These are phyloP conservation scores for Channa maculata DNA, from an alignment of 2,113 vertebrate genomes.

Conservation along the genomic window DNA sequence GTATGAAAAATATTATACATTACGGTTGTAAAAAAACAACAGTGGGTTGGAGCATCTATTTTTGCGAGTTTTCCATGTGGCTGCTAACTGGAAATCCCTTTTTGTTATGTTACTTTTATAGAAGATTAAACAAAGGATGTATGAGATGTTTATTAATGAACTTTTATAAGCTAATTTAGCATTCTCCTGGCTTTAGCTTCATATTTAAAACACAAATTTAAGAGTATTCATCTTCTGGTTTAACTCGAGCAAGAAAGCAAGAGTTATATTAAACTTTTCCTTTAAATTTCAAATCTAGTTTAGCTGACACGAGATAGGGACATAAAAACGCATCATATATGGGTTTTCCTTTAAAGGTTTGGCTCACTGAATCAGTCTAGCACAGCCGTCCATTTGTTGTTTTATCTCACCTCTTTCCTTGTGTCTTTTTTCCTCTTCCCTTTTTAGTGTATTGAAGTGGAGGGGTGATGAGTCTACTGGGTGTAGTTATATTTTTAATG, in stretches of 20 bases:
- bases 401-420: constrained; percentile 5
- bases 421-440: neutral
- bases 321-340: constrained; percentile 26
- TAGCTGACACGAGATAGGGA: constrained; percentile 2
- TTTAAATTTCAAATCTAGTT: neutral
- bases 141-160: neutral
- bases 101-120: neutral
- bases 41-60: no score
- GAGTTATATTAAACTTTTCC: neutral
- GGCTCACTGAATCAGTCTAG: constrained; percentile 38
- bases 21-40: no score
- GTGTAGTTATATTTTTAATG: constrained; percentile 80
- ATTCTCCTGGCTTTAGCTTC: no score
- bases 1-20: no score
- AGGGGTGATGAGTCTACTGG: constrained; percentile 59
- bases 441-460: constrained; percentile 56
- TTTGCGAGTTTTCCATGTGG: no score
- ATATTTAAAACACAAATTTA: no score
- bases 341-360: constrained; percentile 54
- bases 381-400: constrained; percentile 33
- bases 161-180: neutral
- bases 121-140: neutral
- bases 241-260: no score
- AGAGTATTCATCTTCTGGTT: no score
- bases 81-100: no score